Conservation (phyloP, 2,888 invertebrate species). For the Amphipyra tragopoginis region DNA sequence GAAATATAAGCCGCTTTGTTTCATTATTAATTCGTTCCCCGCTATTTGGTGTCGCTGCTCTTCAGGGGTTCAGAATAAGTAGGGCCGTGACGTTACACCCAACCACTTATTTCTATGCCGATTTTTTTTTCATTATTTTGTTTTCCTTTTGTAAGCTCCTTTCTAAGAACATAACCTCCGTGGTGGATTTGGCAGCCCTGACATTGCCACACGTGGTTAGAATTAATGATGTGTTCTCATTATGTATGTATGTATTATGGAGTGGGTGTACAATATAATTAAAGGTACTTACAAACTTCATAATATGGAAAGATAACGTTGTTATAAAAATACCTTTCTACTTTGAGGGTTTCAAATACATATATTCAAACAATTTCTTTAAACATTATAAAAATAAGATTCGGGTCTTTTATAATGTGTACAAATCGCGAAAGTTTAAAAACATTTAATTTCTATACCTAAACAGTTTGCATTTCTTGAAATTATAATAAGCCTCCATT, state of each 20-base stretch:
- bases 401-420: too few relatives aligned
- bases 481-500: neutral
- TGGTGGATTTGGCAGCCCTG: constrained; percentile 20
- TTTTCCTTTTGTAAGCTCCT: constrained; percentile 50
- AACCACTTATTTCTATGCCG: constrained; percentile 71
- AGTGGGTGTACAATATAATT: too few relatives aligned
- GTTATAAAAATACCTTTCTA: too few relatives aligned
- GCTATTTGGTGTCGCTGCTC: constrained; percentile 88
- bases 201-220: constrained; percentile 3
- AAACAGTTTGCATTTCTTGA: neutral
- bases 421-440: too few relatives aligned
- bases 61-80: constrained; percentile 80
- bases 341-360: too few relatives aligned
- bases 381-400: too few relatives aligned
- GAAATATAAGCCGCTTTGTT: constrained; percentile 83
- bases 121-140: constrained; percentile 65
- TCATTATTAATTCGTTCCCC: constrained; percentile 85
- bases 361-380: too few relatives aligned
- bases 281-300: neutral
- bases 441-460: too few relatives aligned
- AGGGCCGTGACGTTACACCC: constrained; percentile 75
- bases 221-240: neutral
- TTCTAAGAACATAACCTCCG: constrained; percentile 31
- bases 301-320: too few relatives aligned
- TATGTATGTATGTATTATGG: constrained; percentile 2